Evolutionary conservation across 2,888 invertebrate genomes (phyloP).

Genomic region (Heliconius sara): DNA sequence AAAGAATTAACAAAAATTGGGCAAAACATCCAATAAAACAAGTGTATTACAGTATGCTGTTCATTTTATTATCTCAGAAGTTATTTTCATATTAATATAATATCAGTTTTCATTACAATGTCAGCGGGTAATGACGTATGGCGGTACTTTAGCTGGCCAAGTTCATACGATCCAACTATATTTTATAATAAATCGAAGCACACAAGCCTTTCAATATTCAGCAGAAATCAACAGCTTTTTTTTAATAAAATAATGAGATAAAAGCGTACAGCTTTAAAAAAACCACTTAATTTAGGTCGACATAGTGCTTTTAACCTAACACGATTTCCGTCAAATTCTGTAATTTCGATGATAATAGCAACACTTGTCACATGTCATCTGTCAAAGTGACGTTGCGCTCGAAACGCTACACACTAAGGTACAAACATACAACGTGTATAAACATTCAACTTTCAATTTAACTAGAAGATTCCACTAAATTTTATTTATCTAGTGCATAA

Average conservation of each 20-base stretch:
- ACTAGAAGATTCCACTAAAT: constrained; percentile 61
- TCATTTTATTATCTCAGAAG: constrained; percentile 81
- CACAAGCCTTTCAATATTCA: constrained; percentile 37
- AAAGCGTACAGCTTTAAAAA: constrained; percentile 59
- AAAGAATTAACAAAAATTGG: neutral
- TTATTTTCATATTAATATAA: constrained; percentile 78
- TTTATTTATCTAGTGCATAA: constrained; percentile 66
- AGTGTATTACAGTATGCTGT: constrained; percentile 65
- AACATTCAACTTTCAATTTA: constrained; percentile 67
- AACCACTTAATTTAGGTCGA: constrained; percentile 58
- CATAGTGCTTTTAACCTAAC: constrained; percentile 60
- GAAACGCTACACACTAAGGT: constrained; percentile 61
- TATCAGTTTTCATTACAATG: constrained; percentile 78
- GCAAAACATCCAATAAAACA: constrained; percentile 60
- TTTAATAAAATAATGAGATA: neutral
- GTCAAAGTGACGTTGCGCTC: constrained; percentile 30
- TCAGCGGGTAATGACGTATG: constrained; percentile 77
- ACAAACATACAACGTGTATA: constrained; percentile 69
- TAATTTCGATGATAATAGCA: constrained; percentile 59
- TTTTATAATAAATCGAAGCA: constrained; percentile 15
- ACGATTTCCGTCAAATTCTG: constrained; percentile 57
- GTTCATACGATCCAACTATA: constrained; percentile 44
- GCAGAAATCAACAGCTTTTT: constrained; percentile 43
- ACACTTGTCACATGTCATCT: constrained; percentile 41
- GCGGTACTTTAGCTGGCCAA: constrained; percentile 63